Evolutionary conservation across 2,113 vertebrate species (phyloP), one percentile per base, ranked within the genome.

Genomic region (Marcusenius ussheri): DNA sequence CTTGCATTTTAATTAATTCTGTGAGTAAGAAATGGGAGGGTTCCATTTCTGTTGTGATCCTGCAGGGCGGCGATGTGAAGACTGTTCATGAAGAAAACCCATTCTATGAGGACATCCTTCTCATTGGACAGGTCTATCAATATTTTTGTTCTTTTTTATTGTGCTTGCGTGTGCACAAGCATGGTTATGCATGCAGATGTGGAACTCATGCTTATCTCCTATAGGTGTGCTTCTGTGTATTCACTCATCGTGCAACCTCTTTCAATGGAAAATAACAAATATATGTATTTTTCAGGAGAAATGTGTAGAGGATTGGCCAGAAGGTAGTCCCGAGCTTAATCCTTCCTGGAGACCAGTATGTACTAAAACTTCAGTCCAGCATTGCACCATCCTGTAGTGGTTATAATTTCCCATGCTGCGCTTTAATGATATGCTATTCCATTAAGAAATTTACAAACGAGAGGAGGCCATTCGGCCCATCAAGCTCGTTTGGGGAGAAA

Each of bases 241-340:
- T 7, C 87, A 87, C 42, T 90, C 95, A 95, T 95, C 95, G 1
- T 51, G 50, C 49, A 50, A 51, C 50, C 50, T 51, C 50, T 51
- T 51, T 3, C 50, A 51, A 17, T 51, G 3, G 3, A 51, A 51
- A 51, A 51, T 51, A 51, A 51, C 50, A 53, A n/a, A 53, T 70
- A 45, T 87, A 42, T 88, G 35, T 50, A 17, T 47, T 11, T 89
- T 89, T 58, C 91, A 96, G 96, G 96, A 96, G 89, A 92, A 3
- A 11, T 96, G 95, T 94, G 94, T 96, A 2, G 96, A 96, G 47
- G 95, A 96, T 92, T 96, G 96, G 96, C 95, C 96, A 5, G 95
- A 95, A 49, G 92, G 95, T 93, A 96, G 95, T 84, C 95, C 96
- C 3, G 77, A 96, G 80, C 58, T 94, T 0, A 2, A 89, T 50